Evolutionary conservation across 2,888 invertebrate species (phyloP), one percentile per base, ranked within the genome.

Genomic region (Drosophila siamana): DNA sequence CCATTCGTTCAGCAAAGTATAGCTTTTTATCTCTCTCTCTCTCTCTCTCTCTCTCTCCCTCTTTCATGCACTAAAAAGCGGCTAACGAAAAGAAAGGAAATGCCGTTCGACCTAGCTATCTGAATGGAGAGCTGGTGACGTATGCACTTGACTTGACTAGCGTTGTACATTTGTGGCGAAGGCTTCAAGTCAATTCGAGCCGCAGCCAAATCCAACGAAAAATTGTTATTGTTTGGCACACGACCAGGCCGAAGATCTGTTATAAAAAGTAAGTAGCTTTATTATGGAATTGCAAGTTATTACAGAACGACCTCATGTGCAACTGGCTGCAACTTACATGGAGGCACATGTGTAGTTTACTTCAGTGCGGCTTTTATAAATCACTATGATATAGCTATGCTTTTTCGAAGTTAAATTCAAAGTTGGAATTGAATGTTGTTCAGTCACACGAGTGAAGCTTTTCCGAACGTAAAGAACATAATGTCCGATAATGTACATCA

Each of bases 211-310:
- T 79, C 77, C 84, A 62, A 66, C 56, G 74, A 78, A 73, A 77
- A 77, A 74, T 66, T 62, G 78, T 77, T 74, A 72, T 74, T 74
- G 73, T 77, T 66, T 55, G 51, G 38, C 57, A 61, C 1, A 57
- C 28, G 61, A 50, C 36, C 51, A 22, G 26, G 50, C 7, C 43
- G 33, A n/a, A 8, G 8, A 15, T n/a, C 4, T 22, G n/a, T 22
- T 8, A 13, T n/a, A 2, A 9, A 24, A n/a, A 64, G 71, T 83
- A 83, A 83, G 83, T 86, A 88, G 88, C 86, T 88, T 88, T 83
- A 83, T 83, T 83, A 83, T 88, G 33, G 86, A 88, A 83, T 83
- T 83, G 77, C 83, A 88, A 83, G 88, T 83, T 83, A 83, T 83
- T 83, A 86, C 69, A 74, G 77, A 64, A 61, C 30, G 43, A 19